Conservation (phyloP, 2,113 vertebrate genomes). For the Tupaia chinensis region DNA sequence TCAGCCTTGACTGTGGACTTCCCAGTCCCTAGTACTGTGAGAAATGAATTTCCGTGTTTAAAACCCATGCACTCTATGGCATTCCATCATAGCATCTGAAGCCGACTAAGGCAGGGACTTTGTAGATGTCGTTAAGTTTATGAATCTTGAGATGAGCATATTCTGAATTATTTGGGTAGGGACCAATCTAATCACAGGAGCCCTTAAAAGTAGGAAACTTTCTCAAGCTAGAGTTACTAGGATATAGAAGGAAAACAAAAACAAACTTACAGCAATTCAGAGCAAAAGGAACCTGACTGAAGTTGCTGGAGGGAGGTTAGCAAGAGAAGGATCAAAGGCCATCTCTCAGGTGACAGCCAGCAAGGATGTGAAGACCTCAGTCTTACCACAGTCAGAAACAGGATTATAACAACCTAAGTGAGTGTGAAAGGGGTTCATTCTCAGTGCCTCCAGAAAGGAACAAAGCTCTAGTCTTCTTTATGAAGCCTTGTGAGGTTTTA, state of each 20-base stretch:
- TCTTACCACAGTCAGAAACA: accelerated
- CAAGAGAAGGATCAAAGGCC: too few species aligned
- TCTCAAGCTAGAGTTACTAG: too few species aligned
- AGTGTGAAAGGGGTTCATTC: neutral
- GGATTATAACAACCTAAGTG: too few species aligned
- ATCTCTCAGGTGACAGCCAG: too few species aligned
- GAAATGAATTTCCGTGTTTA: neutral
- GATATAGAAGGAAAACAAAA: too few species aligned
- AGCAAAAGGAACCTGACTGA: neutral
- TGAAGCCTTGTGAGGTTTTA: neutral
- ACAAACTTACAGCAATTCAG: neutral
- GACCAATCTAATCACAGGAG: accelerated
- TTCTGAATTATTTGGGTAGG: neutral
- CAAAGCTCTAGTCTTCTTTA: too few species aligned
- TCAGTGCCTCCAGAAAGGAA: neutral
- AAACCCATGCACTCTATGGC: neutral
- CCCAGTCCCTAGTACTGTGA: neutral
- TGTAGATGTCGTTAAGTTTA: neutral
- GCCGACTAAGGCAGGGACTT: neutral
- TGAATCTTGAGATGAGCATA: neutral
- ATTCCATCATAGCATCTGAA: neutral
- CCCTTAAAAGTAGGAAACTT: neutral
- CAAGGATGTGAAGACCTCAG: neutral
- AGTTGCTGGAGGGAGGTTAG: accelerated
- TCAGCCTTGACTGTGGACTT: neutral